Evolutionary conservation across 2,113 vertebrate genomes (phyloP).

Genomic region (Caretta caretta): DNA sequence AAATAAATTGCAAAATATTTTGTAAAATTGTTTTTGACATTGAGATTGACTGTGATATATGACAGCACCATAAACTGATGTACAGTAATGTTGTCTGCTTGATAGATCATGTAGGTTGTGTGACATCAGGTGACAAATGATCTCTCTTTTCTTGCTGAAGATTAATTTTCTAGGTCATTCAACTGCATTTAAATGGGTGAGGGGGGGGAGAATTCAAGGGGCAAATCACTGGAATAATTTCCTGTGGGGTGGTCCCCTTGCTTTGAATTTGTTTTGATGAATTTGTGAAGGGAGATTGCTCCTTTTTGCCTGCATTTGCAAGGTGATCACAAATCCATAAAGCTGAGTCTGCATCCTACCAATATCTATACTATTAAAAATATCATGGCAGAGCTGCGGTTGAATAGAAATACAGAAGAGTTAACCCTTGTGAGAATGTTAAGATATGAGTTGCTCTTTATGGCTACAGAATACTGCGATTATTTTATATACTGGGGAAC

Average conservation of each 20-base stretch:
- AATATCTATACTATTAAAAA: not conserved
- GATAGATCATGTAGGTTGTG: constrained; percentile 20
- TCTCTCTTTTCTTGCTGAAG: constrained; percentile 35
- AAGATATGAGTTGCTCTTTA: not conserved
- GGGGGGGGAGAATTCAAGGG: constrained; percentile 38
- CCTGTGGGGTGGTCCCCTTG: not conserved
- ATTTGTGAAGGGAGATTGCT: constrained; percentile 3
- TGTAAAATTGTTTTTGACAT: constrained; percentile 48
- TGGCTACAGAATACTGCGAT: not conserved
- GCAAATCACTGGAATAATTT: constrained; percentile 12
- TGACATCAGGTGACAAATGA: constrained; percentile 48
- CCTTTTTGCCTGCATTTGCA: not conserved
- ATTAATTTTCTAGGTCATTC: constrained; percentile 59
- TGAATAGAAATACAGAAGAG: not conserved
- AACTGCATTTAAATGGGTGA: constrained; percentile 40
- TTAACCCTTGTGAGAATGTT: not conserved
- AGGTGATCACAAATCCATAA: not conserved
- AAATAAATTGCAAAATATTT: constrained; percentile 44
- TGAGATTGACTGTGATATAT: constrained; percentile 35
- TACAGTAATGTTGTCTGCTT: constrained; percentile 1
- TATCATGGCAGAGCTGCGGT: not conserved
- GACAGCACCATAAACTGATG: constrained; percentile 6
- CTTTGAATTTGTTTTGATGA: not conserved
- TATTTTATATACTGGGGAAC: not conserved
- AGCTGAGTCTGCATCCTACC: not conserved